These are phyloP conservation scores for Nansenia antarctica DNA, from an alignment of 2,113 vertebrate species.

Conservation along the genomic window DNA sequence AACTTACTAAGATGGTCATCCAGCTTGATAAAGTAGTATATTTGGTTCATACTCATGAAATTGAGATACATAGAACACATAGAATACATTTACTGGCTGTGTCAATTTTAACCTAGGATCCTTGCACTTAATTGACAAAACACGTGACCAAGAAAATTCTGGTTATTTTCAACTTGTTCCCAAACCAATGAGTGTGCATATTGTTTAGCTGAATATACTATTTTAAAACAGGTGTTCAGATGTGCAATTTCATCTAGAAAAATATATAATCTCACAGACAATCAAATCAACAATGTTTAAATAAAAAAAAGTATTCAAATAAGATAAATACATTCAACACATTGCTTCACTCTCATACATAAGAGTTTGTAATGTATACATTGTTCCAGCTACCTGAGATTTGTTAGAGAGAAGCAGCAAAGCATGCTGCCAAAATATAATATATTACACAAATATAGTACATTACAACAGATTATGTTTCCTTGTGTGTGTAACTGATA, in stretches of 20 bases:
- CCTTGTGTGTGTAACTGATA: slow-evolving; percentile 11
- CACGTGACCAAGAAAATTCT: neutral
- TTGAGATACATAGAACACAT: too few species aligned
- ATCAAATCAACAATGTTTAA: slow-evolving; percentile 3
- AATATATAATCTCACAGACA: slow-evolving; percentile 15
- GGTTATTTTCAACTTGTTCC: neutral
- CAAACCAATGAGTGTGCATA: neutral
- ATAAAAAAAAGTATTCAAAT: slow-evolving; percentile 2
- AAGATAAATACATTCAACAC: slow-evolving; percentile 4
- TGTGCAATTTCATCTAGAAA: slow-evolving; percentile 34
- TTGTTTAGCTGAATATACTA: too few species aligned
- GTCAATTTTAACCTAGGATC: neutral
- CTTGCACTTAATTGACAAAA: neutral
- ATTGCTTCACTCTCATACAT: slow-evolving; percentile 11
- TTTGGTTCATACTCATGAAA: too few species aligned
- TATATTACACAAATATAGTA: slow-evolving; percentile 10
- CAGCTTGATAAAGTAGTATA: too few species aligned
- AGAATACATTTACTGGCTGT: too few species aligned
- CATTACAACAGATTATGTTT: neutral
- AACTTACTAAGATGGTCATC: too few species aligned
- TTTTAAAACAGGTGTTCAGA: too few species aligned
- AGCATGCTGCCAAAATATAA: slow-evolving; percentile 3
- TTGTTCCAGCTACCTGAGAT: slow-evolving; percentile 12
- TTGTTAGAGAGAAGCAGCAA: slow-evolving; percentile 16
- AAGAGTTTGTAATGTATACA: slow-evolving; percentile 8